Evolutionary conservation across 2,113 vertebrate genomes (phyloP).

Genomic region (Dicrurus megarhynchus): DNA sequence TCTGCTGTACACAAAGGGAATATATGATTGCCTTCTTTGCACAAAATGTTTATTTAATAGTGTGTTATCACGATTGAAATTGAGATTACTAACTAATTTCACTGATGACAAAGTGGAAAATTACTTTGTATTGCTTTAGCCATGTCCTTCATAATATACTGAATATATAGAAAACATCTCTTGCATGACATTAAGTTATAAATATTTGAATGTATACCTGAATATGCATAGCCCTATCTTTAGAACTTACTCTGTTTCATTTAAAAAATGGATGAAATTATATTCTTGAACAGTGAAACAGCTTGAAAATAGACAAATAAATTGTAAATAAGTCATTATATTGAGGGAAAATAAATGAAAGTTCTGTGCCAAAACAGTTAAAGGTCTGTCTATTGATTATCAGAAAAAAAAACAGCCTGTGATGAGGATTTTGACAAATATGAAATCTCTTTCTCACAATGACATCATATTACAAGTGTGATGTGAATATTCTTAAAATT

Average conservation of each 20-base stretch:
- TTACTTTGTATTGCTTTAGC: neutral
- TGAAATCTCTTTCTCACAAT: neutral
- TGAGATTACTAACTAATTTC: slow-evolving; percentile 1
- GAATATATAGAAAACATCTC: neutral
- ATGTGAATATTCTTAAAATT: neutral
- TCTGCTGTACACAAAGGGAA: neutral
- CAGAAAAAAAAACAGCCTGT: neutral
- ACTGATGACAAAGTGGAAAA: neutral
- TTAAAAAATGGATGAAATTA: neutral
- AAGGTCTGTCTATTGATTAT: neutral
- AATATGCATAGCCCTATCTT: neutral
- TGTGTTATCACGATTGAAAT: neutral
- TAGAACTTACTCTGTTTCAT: neutral
- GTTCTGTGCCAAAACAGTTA: neutral
- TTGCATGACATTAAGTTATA: neutral
- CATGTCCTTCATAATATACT: neutral
- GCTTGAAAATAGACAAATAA: neutral
- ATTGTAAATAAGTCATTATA: neutral
- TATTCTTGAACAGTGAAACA: neutral
- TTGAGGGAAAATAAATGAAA: neutral
- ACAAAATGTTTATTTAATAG: neutral
- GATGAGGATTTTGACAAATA: neutral
- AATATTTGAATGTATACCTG: neutral
- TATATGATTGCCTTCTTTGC: neutral
- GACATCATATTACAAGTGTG: neutral